Evolutionary conservation across 2,797 vertebrate species (phyloP).

Genomic region (Mus minutoides): DNA sequence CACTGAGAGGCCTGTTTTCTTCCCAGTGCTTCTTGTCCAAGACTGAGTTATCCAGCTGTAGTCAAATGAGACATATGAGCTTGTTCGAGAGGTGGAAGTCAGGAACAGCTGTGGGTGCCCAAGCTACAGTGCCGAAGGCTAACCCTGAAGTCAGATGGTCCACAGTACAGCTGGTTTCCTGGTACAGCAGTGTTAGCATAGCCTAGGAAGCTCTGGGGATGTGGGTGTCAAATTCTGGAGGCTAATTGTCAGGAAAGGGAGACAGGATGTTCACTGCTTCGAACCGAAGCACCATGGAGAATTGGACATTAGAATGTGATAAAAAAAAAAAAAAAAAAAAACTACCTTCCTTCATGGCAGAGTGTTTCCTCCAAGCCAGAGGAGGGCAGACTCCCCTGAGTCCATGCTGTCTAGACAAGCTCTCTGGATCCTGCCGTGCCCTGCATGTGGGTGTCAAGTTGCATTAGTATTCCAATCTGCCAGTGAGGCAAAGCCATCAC

Average conservation of each 20-base stretch:
- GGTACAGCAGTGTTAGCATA: neutral
- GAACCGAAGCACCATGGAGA: conserved; percentile 63
- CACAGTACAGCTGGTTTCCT: neutral
- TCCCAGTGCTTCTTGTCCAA: neutral
- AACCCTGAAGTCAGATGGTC: neutral
- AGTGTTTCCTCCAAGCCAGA: conserved; percentile 68
- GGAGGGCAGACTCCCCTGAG: conserved; percentile 68
- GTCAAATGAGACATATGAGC: neutral
- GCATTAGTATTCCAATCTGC: neutral
- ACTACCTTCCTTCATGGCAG: neutral
- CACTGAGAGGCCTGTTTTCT: too few relatives aligned
- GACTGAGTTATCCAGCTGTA: neutral
- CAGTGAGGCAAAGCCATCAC: neutral
- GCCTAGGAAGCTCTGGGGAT: neutral
- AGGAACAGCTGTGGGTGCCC: fast-evolving
- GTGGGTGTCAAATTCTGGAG: neutral
- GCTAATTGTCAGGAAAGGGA: conserved; percentile 70
- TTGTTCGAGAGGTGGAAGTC: neutral
- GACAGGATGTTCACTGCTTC: conserved; percentile 53
- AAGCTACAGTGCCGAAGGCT: fast-evolving
- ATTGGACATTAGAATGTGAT: conserved; percentile 44
- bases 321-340: conserved; percentile 28
- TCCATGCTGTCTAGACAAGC: conserved; percentile 68
- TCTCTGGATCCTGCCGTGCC: neutral
- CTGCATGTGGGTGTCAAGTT: neutral